Evolutionary conservation across 2,797 vertebrate genomes (phyloP).

Genomic region (Hypotaenidia philippensis): DNA sequence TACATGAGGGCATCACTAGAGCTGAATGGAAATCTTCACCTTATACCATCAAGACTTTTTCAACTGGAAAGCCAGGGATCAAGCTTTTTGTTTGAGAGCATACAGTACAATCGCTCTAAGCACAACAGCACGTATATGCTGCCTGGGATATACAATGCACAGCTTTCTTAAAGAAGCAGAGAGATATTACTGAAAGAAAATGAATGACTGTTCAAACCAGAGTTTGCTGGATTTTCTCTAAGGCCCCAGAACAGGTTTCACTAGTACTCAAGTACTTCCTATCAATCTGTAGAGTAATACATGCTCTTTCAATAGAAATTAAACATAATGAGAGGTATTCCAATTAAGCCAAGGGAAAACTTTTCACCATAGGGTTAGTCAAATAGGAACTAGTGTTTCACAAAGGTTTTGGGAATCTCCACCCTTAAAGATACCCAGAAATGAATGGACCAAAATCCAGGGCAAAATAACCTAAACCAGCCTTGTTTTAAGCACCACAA

Average conservation of each 20-base stretch:
- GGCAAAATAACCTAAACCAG: neutral
- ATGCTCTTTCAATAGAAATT: neutral
- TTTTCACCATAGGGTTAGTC: neutral
- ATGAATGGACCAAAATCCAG: neutral
- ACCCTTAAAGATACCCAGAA: neutral
- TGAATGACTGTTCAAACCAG: neutral
- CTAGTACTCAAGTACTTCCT: neutral
- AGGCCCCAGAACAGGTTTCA: neutral
- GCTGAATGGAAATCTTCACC: neutral
- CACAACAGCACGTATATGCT: accelerated
- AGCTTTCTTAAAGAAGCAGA: neutral
- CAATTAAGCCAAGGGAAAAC: neutral
- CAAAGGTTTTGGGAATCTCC: neutral
- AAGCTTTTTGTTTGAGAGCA: neutral
- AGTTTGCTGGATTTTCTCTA: neutral
- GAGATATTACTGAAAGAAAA: neutral
- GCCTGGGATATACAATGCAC: neutral
- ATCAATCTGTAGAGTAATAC: neutral
- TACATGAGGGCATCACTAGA: neutral
- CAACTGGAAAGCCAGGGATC: neutral
- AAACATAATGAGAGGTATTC: neutral
- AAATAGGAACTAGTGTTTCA: neutral
- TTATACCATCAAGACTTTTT: neutral
- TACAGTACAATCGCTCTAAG: neutral
- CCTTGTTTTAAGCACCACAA: accelerated